Base-by-base conservation (phyloP, 2,888 invertebrate species). In the Steinernema hermaphroditum region DNA sequence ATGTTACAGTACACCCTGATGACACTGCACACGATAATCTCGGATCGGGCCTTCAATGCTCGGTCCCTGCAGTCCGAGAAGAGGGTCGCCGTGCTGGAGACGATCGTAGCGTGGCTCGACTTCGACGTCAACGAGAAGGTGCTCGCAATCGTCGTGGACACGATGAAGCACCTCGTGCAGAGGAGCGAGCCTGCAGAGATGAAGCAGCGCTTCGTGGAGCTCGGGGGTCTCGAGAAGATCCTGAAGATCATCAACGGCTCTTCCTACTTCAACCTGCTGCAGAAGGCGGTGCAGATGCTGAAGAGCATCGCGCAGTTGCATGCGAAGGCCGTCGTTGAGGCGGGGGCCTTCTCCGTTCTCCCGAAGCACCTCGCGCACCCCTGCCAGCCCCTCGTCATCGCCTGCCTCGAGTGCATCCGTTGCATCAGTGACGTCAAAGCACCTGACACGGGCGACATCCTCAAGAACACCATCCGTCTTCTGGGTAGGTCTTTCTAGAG, bases 1-100 rank as follows among this genome's bases (percentile, higher is more conserved):
- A n/a, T n/a, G n/a, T n/a, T n/a, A 9, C 54, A 54, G 54, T 54
- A 54, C 54, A 54, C 54, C 6, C 54, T 54, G 54, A 54, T 54
- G 54, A 54, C 54, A 2, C 54, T 54, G 27, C 54, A 54, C 54
- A 54, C 54, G 54, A 54, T 54, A 6, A 27, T 54, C 54, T 54
- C 54, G 27, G 12, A 54, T 4, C 22, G 54, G 27, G 27, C 22
- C 6, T 54, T 54, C 27, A 27, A 54, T 22, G 27, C 54, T 22
- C 54, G 54, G 12, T 8, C 54, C 6, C 27, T 54, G 2, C 27
- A 22, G 12, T 6, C 6, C 6, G 54, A 54, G 12, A 54, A 54
- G 19, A 14, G 54, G 12, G 16, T 54, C 24, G 54, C 54, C 24
- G 54, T 54, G n/a, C 27, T 54, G 27, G 24, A 54, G 27, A 54